These are phyloP conservation scores for Tauraco erythrolophus DNA, from an alignment of 2,113 vertebrate genomes.

Conservation along the genomic window DNA sequence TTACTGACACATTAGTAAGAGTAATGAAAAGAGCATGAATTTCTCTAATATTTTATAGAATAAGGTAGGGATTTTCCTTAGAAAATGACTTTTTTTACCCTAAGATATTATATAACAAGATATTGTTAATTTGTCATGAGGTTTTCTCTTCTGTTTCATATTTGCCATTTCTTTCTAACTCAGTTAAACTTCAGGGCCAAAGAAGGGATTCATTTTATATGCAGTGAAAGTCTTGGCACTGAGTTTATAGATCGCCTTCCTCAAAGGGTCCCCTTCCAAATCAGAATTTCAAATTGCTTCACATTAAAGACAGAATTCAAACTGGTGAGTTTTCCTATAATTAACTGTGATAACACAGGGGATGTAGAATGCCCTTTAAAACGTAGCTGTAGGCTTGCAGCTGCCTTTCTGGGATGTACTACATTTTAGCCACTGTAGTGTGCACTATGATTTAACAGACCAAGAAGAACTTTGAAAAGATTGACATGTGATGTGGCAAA, in stretches of 20 bases:
- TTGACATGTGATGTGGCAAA: neutral
- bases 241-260: conserved; percentile 14
- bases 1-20: neutral
- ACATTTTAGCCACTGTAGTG: neutral
- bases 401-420: neutral
- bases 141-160: neutral
- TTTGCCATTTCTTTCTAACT: conserved; percentile 13
- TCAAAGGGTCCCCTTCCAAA: neutral
- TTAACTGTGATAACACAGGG: conserved; percentile 23
- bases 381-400: neutral
- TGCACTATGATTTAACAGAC: neutral
- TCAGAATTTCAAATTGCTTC: conserved; percentile 42
- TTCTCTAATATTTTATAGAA: neutral
- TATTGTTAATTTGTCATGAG: neutral
- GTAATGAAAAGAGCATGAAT: neutral
- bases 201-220: neutral
- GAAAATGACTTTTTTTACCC: neutral
- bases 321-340: conserved; percentile 5
- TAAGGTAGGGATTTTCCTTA: neutral
- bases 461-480: neutral
- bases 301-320: neutral
- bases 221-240: neutral
- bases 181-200: conserved; percentile 7
- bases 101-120: neutral
- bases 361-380: neutral